A percentile compares a stretch with the other conserved stretches of the same genome.
Evolutionary conservation across 2,113 vertebrate genomes (phyloP).

Genomic region (Synchiropus splendidus): DNA sequence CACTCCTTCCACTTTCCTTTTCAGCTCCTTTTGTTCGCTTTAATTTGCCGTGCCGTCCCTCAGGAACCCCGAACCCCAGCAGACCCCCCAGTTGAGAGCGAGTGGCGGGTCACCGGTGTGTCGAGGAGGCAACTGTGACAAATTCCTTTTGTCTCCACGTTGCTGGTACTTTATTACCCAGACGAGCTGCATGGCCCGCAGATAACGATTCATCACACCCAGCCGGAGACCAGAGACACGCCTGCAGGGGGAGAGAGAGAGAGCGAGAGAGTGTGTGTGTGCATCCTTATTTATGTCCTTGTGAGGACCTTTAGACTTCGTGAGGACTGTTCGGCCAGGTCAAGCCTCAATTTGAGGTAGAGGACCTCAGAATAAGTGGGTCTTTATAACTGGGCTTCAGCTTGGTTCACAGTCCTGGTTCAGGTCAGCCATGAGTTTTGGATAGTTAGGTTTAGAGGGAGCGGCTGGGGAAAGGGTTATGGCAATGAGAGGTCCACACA

Average conservation of each 20-base stretch:
- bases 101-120: conserved; percentile 56
- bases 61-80: too few relatives aligned
- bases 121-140: conserved; percentile 65
- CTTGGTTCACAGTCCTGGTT: too few relatives aligned
- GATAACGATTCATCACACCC: conserved; percentile 72
- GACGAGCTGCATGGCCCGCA: conserved; percentile 62
- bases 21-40: conserved; percentile 13
- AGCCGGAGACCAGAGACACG: conserved; percentile 45
- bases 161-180: conserved; percentile 74
- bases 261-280: not conserved
- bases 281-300: too few relatives aligned
- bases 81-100: conserved; percentile 15
- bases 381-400: too few relatives aligned
- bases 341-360: too few relatives aligned
- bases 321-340: too few relatives aligned
- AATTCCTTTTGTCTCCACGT: conserved; percentile 72
- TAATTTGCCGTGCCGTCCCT: conserved; percentile 18
- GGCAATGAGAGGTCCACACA: too few relatives aligned
- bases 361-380: too few relatives aligned
- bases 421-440: too few relatives aligned
- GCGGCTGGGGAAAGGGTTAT: too few relatives aligned
- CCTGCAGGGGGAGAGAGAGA: conserved; percentile 12
- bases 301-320: too few relatives aligned
- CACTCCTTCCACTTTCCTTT: conserved; percentile 2
- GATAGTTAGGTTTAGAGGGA: too few relatives aligned